Evolutionary conservation across 2,797 vertebrate species (phyloP), one percentile per base, ranked within the genome.

Genomic region (Pseudochromis fuscus): DNA sequence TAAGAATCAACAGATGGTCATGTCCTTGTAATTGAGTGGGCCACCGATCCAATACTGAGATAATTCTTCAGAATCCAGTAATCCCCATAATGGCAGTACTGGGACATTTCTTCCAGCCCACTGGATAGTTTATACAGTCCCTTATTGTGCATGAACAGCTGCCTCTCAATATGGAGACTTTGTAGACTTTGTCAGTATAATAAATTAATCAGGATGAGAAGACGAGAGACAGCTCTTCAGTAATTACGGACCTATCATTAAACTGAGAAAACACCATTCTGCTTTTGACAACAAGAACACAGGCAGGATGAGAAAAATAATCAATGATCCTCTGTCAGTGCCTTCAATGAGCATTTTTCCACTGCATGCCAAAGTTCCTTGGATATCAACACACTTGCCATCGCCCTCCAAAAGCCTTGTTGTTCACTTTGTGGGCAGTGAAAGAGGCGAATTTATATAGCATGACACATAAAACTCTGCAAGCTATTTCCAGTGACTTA

Each of bases 201-300:
- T 81, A 84, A 88, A 88, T 80, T 77, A 78, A 81, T 83, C 31
- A 70, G 45, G 79, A n/a, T 1, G 4, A 21, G 28, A 57, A 67
- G 42, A 49, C 72, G 72, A 84, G 76, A 86, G 80, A 85, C 38
- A 79, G 62, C 56, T 78, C 68, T 77, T 73, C 49, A 46, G 78
- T 87, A 83, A 91, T 85, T 75, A 87, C 51, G 51, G 25, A 77
- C 72, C 31, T 81, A 81, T 80, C 66, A 69, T 82, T 88, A 71
- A 80, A 85, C 51, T 49, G 63, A 70, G 52, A 83, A 72, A 73
- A 60, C 21, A 50, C 57, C 35, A 15, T 71, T 82, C 60, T 40
- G 44, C 46, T 78, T 76, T 68, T 82, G 82, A 87, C 83, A 73
- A 79, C 52, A 51, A 23, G 50, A 78, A 40, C 31, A 59, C 27